These are phyloP conservation scores for Gymnopithys bicolor DNA, from an alignment of 2,797 vertebrate genomes.

Conservation along the genomic window DNA sequence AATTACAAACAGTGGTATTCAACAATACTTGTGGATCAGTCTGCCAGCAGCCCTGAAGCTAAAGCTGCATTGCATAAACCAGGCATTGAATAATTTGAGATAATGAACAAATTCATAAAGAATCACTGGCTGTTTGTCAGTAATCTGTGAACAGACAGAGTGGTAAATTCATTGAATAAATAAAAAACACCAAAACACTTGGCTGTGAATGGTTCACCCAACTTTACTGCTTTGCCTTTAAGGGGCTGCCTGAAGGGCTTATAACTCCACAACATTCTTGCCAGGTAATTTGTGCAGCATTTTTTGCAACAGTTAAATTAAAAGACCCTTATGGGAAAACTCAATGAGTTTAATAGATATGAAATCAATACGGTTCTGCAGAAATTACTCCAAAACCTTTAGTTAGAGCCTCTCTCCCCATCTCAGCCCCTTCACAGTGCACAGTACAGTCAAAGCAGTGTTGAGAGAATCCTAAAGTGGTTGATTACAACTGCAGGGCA, in stretches of 20 bases:
- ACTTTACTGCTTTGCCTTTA: constrained; percentile 57
- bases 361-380: constrained; percentile 56
- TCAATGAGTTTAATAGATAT: constrained; percentile 50
- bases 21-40: constrained; percentile 43
- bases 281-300: constrained; percentile 62
- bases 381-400: constrained; percentile 35
- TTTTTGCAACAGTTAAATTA: constrained; percentile 60
- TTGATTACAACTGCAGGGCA: background rate
- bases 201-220: constrained; percentile 37
- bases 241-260: constrained; percentile 56
- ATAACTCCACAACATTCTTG: constrained; percentile 24
- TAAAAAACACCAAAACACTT: background rate
- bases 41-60: constrained; percentile 51
- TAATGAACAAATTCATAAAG: constrained; percentile 62
- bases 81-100: constrained; percentile 45
- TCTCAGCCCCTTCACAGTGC: background rate
- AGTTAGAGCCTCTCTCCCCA: background rate
- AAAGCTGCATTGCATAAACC: constrained; percentile 35
- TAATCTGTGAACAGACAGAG: constrained; percentile 28
- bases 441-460: fast-evolving
- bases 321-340: constrained; percentile 60
- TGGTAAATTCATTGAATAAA: constrained; percentile 40
- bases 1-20: constrained; percentile 57
- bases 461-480: background rate
- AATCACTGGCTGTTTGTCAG: constrained; percentile 46